phyloP scores from a whole-genome alignment of 2,888 invertebrate genomes.

The Ochropleura leucogaster region DNA sequence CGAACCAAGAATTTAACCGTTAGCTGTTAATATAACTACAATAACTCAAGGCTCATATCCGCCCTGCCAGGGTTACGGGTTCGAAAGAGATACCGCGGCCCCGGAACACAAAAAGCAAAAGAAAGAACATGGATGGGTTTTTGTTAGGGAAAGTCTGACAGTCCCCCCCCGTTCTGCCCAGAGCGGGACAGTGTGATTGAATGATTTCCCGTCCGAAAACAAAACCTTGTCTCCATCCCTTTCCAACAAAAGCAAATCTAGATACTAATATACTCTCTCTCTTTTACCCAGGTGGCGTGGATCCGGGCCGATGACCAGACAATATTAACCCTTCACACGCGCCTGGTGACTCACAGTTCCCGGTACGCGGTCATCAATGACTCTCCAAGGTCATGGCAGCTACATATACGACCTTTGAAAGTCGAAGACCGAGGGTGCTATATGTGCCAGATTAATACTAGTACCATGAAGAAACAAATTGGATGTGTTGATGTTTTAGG shows the following conservation, averaged over 20 bases:
- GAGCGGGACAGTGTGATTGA: too few species aligned
- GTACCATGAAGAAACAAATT: constrained; percentile 94
- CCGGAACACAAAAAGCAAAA: too few species aligned
- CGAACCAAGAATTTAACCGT: too few species aligned
- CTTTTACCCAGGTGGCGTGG: constrained; percentile 92
- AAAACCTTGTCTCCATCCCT: too few species aligned
- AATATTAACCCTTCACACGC: constrained; percentile 93
- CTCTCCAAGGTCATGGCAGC: constrained; percentile 93
- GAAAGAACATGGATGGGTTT: too few species aligned
- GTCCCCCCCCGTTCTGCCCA: too few species aligned
- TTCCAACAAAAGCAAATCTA: background rate
- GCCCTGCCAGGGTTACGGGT: too few species aligned
- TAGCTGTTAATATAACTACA: too few species aligned
- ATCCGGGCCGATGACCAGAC: constrained; percentile 94
- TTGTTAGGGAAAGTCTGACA: too few species aligned
- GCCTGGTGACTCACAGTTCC: constrained; percentile 94
- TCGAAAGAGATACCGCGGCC: too few species aligned
- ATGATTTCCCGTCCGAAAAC: too few species aligned
- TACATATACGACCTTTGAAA: constrained; percentile 93
- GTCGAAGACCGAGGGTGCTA: constrained; percentile 94
- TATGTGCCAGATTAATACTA: constrained; percentile 95
- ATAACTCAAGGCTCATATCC: background rate
- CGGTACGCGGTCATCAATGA: constrained; percentile 93
- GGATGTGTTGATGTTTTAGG: constrained; percentile 95
- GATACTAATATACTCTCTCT: background rate